Conservation (phyloP, 1,140 invertebrate genomes). For the Drosophila simulans region DNA sequence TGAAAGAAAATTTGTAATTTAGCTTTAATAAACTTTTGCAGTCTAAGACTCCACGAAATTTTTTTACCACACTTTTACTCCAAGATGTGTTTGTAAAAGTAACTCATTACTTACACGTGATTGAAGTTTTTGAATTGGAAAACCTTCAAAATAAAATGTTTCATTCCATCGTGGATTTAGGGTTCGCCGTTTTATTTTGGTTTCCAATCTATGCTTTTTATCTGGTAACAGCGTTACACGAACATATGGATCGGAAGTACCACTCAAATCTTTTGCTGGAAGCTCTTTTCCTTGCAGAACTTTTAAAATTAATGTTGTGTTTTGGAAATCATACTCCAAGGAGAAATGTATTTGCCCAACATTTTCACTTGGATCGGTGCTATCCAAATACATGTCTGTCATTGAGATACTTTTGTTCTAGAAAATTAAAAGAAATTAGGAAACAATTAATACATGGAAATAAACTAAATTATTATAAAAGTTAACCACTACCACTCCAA, state of each 20-base stretch:
- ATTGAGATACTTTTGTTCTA: conserved; percentile 96
- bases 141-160: conserved; percentile 98
- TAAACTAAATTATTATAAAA: no score
- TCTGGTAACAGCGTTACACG: conserved; percentile 96
- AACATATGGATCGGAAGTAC: conserved; percentile 97
- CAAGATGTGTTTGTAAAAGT: no score
- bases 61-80: no score
- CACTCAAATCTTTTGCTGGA: conserved; percentile 96
- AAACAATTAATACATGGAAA: background rate
- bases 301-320: conserved; percentile 95
- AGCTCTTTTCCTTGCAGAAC: conserved; percentile 97
- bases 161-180: conserved; percentile 99
- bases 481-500: no score
- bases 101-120: conserved; percentile 87
- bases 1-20: no score
- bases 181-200: conserved; percentile 97
- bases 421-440: conserved; percentile 62
- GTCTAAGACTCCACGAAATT: no score
- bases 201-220: conserved; percentile 98
- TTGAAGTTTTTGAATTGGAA: conserved; percentile 96
- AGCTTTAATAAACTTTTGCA: no score
- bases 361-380: conserved; percentile 94
- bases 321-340: conserved; percentile 97
- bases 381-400: conserved; percentile 98
- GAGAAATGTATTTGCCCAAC: conserved; percentile 98